A percentile compares a stretch with the other conserved stretches of the same genome.
These are phyloP conservation scores for Porites australiensis DNA, from an alignment of 64 coral and sea anemone genomes.

Conservation along the genomic window DNA sequence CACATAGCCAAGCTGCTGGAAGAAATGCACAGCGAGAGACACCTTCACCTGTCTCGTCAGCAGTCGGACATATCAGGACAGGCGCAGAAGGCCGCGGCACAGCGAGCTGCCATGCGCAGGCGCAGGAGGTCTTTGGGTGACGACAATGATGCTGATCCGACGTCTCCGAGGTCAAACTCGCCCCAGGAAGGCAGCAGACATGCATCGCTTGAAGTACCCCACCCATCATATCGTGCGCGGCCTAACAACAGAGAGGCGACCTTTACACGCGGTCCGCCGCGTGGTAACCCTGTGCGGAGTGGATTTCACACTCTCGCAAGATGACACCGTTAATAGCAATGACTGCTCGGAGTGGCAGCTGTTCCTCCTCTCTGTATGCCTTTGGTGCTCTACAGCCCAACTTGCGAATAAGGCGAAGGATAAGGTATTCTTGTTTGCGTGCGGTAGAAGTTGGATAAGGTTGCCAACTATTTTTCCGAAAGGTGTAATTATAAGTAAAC, in stretches of 20 bases:
- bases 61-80: constrained; percentile 96
- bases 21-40: constrained; percentile 95
- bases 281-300: background rate
- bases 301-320: constrained; percentile 7
- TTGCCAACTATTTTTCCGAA: no score
- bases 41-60: constrained; percentile 91
- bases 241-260: background rate
- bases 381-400: no score
- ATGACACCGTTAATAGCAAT: background rate
- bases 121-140: constrained; percentile 85
- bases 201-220: background rate
- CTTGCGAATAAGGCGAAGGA: no score
- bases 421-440: no score
- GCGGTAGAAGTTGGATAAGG: no score
- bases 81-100: constrained; percentile 92
- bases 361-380: no score
- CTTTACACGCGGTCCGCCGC: background rate
- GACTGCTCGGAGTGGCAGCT: background rate
- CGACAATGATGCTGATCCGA: constrained; percentile 48
- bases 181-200: background rate
- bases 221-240: background rate
- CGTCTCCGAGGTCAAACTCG: background rate
- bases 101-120: constrained; percentile 69
- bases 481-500: no score
- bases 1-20: constrained; percentile 91